Evolutionary conservation across 2,888 invertebrate genomes (phyloP).

Genomic region (Coleophora flavipennella): DNA sequence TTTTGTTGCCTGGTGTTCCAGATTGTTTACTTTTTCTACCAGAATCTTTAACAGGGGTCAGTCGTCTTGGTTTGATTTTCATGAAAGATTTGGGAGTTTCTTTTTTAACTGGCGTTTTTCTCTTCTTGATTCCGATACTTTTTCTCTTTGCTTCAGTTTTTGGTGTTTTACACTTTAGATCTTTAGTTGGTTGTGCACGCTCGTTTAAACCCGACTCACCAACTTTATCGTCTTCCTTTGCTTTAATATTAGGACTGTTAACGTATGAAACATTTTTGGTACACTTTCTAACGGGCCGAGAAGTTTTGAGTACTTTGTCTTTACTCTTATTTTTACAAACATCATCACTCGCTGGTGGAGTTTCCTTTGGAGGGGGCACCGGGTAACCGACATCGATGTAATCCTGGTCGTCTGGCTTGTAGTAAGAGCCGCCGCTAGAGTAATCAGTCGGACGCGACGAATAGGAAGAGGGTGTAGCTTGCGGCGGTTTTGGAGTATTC

Average conservation of each 20-base stretch:
- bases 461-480: conserved; percentile 56
- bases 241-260: conserved; percentile 25
- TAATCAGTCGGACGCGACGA: conserved; percentile 70
- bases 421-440: conserved; percentile 75
- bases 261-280: conserved; percentile 62
- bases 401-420: conserved; percentile 76
- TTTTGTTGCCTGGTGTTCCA: conserved; percentile 22
- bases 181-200: conserved; percentile 19
- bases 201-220: conserved; percentile 28
- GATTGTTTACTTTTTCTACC: conserved; percentile 26
- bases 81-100: conserved; percentile 42
- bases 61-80: conserved; percentile 51
- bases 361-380: conserved; percentile 23
- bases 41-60: conserved; percentile 41
- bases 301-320: conserved; percentile 18
- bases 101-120: conserved; percentile 40
- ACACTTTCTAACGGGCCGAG: conserved; percentile 54
- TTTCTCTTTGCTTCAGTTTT: conserved; percentile 17
- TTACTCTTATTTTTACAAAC: conserved; percentile 7
- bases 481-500: conserved; percentile 43
- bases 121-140: conserved; percentile 23
- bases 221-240: conserved; percentile 25
- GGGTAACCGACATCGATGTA: conserved; percentile 41
- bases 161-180: conserved; percentile 19
- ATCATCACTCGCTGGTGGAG: conserved; percentile 17